Evolutionary conservation across 2,797 vertebrate genomes (phyloP).

Genomic region (Tangara arthus): DNA sequence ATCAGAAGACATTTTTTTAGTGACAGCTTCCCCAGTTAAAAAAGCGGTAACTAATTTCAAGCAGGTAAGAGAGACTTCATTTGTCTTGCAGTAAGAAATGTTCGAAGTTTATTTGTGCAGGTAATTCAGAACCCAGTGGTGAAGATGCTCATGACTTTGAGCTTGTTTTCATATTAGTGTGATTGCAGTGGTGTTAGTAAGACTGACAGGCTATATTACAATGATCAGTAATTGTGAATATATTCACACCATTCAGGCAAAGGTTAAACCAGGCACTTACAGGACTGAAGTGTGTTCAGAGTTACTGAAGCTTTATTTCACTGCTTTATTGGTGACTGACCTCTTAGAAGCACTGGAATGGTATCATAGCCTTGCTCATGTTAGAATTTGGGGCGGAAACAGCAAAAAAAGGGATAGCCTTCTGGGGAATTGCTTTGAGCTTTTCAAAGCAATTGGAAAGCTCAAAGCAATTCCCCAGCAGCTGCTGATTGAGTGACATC

Average conservation of each 20-base stretch:
- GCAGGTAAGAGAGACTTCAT: slow-evolving; percentile 79
- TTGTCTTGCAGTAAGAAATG: background rate
- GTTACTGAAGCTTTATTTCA: background rate
- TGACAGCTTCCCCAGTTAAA: slow-evolving; percentile 87
- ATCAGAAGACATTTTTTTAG: slow-evolving; percentile 81
- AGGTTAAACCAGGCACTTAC: background rate
- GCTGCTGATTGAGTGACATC: background rate
- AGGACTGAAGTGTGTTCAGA: background rate
- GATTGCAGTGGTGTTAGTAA: background rate
- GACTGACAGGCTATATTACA: background rate
- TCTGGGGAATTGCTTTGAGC: background rate
- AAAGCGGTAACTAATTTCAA: slow-evolving; percentile 92
- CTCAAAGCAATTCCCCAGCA: background rate
- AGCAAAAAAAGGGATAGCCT: background rate
- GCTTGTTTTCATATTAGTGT: background rate
- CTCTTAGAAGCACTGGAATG: background rate
- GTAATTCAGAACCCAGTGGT: background rate
- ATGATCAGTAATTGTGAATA: background rate
- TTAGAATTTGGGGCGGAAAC: background rate
- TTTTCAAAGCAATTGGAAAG: background rate
- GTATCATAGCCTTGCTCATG: background rate
- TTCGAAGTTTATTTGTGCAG: background rate
- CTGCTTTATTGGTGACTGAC: background rate
- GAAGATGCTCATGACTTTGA: background rate
- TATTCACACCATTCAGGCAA: background rate